Evolutionary conservation across 2,113 vertebrate genomes (phyloP), one percentile per base, ranked within the genome.

Genomic region (Bujurquina vittata): DNA sequence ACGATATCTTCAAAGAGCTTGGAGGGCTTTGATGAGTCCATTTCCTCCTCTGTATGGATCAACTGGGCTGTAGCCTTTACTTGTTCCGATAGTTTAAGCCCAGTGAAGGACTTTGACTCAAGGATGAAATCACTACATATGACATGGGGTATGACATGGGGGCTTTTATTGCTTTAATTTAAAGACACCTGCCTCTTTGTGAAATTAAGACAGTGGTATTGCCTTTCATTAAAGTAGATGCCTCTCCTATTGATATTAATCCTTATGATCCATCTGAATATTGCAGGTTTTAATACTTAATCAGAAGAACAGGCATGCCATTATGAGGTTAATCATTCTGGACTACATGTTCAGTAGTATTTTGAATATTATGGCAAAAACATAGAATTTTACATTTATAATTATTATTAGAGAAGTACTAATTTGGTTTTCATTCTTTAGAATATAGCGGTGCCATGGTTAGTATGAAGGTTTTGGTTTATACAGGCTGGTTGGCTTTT

Each of bases 11-110:
- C 93, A 94, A 93, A 95, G 82, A 69, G 80, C 80, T 59, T 20
- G 23, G 17, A 3, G 57, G 52, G 84, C 94, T 95, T 95, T 95
- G 89, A 95, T 91, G 87, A 88, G 81, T 90, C 86, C 65, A 85
- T 78, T 91, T 88, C 58, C 79, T 83, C 69, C 83, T 89, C 83
- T 80, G 69, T 72, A 10, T 69, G 75, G 88, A 93, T 94, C 91
- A 89, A 88, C 92, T 87, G 75, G 77, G 83, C 79, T 67, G 62
- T 79, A 78, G 81, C 79, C 88, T 83, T 72, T 63, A 61, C 84
- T 75, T 72, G 58, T 72, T 89, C 75, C 20, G 14, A 85, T 57
- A 65, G 77, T 26, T 46, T 29, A 35, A 84, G 54, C 84, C 56
- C 58, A 78, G 43, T 23, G 59, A 80, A 84, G 49, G 79, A 81